Percentiles rank a stretch among this genome's conserved stretches.
Conservation (phyloP, 2,797 vertebrate genomes). For the Furcifer pardalis region DNA sequence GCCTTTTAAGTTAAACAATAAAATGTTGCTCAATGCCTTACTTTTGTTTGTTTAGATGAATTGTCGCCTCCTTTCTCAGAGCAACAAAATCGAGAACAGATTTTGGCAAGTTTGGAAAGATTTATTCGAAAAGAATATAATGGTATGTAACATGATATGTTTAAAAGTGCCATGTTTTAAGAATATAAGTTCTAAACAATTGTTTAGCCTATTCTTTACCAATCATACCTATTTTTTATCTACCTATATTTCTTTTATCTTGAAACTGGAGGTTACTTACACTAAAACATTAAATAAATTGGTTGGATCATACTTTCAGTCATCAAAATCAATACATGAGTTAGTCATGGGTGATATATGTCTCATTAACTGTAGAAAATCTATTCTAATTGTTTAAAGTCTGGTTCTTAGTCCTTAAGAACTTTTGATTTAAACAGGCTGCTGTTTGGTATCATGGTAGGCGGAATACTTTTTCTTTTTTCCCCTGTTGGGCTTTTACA, state of each 20-base stretch:
- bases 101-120: slow-evolving; percentile 90
- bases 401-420: not conserved
- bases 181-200: not conserved
- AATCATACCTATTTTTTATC: not conserved
- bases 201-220: not conserved
- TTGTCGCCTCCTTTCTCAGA: slow-evolving; percentile 87
- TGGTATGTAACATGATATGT: slow-evolving; percentile 78
- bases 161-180: not conserved
- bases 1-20: not conserved
- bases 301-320: not conserved
- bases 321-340: not conserved
- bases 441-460: not conserved
- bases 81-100: slow-evolving; percentile 96
- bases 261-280: not conserved
- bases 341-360: not conserved
- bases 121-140: slow-evolving; percentile 97
- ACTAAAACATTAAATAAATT: not conserved
- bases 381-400: not conserved
- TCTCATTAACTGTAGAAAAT: not conserved
- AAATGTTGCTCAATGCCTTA: slow-evolving; percentile 37
- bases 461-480: not conserved
- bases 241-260: not conserved
- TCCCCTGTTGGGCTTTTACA: no score
- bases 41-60: slow-evolving; percentile 81
- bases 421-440: no score